Conservation (phyloP, 2,888 invertebrate species). For the Drosophila stalkeri region DNA sequence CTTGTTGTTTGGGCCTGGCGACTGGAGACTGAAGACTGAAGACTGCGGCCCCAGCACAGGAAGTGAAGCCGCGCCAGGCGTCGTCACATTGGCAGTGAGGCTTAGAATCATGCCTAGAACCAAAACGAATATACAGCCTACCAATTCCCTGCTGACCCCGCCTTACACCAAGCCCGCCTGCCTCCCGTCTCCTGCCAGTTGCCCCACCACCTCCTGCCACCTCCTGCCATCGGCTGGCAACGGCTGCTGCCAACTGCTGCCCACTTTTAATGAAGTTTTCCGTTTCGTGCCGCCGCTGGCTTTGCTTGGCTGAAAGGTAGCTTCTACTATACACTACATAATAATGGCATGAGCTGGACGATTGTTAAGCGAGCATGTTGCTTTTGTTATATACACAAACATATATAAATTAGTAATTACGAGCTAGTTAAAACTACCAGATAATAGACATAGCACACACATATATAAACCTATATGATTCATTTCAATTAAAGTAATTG, state of each 20-base stretch:
- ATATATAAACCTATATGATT: background rate
- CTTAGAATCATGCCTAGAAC: slow-evolving; percentile 42
- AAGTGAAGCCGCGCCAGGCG: slow-evolving; percentile 72
- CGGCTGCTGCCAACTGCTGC: slow-evolving; percentile 66
- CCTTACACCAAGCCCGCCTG: background rate
- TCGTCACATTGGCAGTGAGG: slow-evolving; percentile 72
- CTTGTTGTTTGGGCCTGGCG: slow-evolving; percentile 38
- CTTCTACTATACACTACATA: slow-evolving; percentile 38
- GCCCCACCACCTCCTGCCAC: background rate
- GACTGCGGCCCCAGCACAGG: slow-evolving; percentile 55
- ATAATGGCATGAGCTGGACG: slow-evolving; percentile 5
- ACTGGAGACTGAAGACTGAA: slow-evolving; percentile 13
- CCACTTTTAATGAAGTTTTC: slow-evolving; percentile 79
- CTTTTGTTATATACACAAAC: background rate
- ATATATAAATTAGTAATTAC: slow-evolving; percentile 1
- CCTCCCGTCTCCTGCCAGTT: background rate
- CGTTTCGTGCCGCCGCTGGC: slow-evolving; percentile 66
- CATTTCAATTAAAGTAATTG: slow-evolving; percentile 11
- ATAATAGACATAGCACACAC: background rate
- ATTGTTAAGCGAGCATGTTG: background rate
- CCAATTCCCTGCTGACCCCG: slow-evolving; percentile 1
- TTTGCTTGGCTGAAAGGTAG: slow-evolving; percentile 31
- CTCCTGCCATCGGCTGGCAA: slow-evolving; percentile 27
- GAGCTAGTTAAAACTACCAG: background rate
- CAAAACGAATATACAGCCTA: slow-evolving; percentile 19